Percentiles rank a stretch among this genome's conserved stretches.
These are phyloP conservation scores for Ectemnius cavifrons DNA, from an alignment of 2,888 invertebrate species.

Conservation along the genomic window DNA sequence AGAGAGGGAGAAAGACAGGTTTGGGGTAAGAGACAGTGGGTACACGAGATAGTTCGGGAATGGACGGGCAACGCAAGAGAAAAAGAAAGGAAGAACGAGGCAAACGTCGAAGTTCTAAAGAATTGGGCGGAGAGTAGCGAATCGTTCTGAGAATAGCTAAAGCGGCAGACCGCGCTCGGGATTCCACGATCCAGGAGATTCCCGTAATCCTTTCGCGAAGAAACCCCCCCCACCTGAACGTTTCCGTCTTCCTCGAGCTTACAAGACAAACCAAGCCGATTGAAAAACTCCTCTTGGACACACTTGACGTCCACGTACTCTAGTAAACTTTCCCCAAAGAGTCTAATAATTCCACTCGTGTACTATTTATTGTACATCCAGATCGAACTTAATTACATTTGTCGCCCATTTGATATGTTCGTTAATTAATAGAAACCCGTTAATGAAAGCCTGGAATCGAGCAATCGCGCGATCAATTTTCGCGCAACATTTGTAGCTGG, in stretches of 20 bases:
- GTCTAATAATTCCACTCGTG: neutral
- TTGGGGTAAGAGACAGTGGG: neutral
- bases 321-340: neutral
- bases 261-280: constrained; percentile 20
- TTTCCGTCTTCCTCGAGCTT: constrained; percentile 11
- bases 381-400: neutral
- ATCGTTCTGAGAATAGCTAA: constrained; percentile 56
- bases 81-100: constrained; percentile 26
- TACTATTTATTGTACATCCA: neutral
- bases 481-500: too few relatives aligned
- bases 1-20: constrained; percentile 17
- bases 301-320: neutral
- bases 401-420: too few relatives aligned
- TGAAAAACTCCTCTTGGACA: constrained; percentile 8
- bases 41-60: neutral
- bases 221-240: constrained; percentile 14
- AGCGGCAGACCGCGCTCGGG: constrained; percentile 41
- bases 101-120: constrained; percentile 56
- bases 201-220: constrained; percentile 42
- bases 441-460: too few relatives aligned
- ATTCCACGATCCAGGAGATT: constrained; percentile 46
- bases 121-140: constrained; percentile 42
- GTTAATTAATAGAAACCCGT: too few relatives aligned
- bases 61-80: neutral
- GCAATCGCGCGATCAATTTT: too few relatives aligned